Percentiles rank a stretch among this genome's conserved stretches.
Evolutionary conservation across 2,797 vertebrate genomes (phyloP).

Genomic region (Oreortyx pictus): DNA sequence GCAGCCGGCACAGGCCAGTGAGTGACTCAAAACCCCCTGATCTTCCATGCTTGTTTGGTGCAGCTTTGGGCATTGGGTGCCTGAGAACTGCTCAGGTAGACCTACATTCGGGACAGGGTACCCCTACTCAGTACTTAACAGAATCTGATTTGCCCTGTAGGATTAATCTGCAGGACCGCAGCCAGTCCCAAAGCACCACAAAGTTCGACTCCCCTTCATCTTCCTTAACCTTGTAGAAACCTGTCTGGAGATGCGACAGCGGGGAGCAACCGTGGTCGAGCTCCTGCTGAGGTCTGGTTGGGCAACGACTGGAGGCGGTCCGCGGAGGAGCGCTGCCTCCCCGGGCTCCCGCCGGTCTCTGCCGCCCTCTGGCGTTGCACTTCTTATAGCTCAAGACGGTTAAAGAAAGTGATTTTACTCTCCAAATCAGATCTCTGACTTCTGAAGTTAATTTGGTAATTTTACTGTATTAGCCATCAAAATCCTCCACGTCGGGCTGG

Average conservation of each 20-base stretch:
- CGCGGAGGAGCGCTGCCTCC: too few relatives aligned
- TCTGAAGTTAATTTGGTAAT: neutral
- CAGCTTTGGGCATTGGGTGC: neutral
- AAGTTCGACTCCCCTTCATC: neutral
- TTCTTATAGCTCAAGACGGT: neutral
- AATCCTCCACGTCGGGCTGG: neutral
- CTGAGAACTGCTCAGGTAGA: neutral
- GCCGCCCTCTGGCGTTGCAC: neutral
- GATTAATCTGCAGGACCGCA: neutral
- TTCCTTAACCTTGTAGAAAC: neutral
- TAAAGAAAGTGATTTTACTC: neutral
- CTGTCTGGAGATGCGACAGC: neutral
- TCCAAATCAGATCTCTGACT: neutral
- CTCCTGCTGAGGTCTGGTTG: neutral
- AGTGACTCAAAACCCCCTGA: neutral
- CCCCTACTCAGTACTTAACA: neutral
- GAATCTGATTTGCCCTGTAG: neutral
- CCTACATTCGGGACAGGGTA: neutral
- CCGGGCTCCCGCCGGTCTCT: neutral
- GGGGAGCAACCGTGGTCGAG: neutral
- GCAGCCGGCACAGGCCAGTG: neutral
- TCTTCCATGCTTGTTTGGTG: neutral
- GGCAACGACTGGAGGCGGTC: accelerated
- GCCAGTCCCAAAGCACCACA: neutral
- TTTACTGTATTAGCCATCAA: neutral